Base-by-base conservation (phyloP, 2,888 invertebrate genomes). In the Pammene aurita region DNA sequence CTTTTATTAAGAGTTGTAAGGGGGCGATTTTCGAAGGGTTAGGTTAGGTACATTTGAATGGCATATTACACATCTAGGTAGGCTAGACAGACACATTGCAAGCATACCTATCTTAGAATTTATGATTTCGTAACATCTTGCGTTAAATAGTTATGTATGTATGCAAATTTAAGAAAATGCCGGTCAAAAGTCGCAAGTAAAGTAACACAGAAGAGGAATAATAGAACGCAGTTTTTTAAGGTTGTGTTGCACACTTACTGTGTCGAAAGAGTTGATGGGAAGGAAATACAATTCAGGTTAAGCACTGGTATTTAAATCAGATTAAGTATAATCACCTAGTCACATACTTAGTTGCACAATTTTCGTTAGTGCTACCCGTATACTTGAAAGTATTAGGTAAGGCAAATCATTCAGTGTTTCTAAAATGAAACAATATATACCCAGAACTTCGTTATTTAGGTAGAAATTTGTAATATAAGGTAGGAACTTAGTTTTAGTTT, bases 221-320 rank as follows among this genome's bases (percentile, higher is more conserved):
- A 26, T 1, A 26, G 26, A 26, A 26, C 26, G 13, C 11, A 18
- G 42, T 6, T 7, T 13, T 10, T 42, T 18, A 18, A 26, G 6
- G 35, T 35, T 55, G 18, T 41, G 42, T 57, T 34, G 9, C 38
- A 57, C 9, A 44, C 6, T 2, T 34, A 6, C 34, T 14, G 18
- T 60, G 9, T 57, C 26, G 57, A 57, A 57, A 57, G 41, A 11
- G 14, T 46, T 48, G 46, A 46, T 35, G n/a, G 34, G 26, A 46
- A 48, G 58, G 57, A 42, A n/a, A 18, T 44, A 11, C 26, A 44
- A 58, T 58, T 26, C 58, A 44, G 58, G 42, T 58, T 58, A 44
- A 58, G 42, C 44, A 44, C 26, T 11, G 42, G 42, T 26, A n/a
- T n/a, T 6, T 38, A 41, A 38, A 56, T 56, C 56, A 56, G 56